Evolutionary conservation across 2,797 vertebrate genomes (phyloP).

Genomic region (Hypotaenidia philippensis): DNA sequence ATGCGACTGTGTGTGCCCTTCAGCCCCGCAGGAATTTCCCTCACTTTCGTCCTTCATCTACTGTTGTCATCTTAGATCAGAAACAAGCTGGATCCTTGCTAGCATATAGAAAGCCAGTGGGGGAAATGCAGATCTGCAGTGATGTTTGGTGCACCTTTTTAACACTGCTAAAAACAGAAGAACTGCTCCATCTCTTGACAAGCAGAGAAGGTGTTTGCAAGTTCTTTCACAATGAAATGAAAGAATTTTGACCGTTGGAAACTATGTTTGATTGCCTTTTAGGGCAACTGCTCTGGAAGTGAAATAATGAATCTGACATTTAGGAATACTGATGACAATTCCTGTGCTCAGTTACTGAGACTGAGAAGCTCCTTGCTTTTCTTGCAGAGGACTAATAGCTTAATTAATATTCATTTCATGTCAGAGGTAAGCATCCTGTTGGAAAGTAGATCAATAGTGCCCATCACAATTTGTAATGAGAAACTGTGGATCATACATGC

Average conservation of each 20-base stretch:
- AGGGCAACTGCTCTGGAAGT: not conserved
- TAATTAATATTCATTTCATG: slow-evolving; percentile 12
- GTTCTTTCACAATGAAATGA: not conserved
- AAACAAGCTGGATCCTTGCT: not conserved
- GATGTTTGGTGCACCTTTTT: not conserved
- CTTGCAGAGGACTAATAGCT: not conserved
- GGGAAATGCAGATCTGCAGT: not conserved
- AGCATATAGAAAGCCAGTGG: not conserved
- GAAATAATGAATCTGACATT: not conserved
- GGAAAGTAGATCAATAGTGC: not conserved
- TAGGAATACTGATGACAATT: not conserved
- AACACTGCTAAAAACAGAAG: not conserved
- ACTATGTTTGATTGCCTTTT: not conserved
- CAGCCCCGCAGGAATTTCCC: not conserved
- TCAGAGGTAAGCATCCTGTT: not conserved
- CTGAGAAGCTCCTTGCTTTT: not conserved
- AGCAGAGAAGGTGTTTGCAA: not conserved
- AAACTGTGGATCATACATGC: not conserved
- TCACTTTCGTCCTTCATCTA: not conserved
- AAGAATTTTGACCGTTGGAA: not conserved
- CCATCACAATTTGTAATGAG: not conserved
- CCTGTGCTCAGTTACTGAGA: not conserved
- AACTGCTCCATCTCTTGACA: not conserved
- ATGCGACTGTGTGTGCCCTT: not conserved
- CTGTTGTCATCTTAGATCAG: not conserved